These are phyloP conservation scores for Trematocara variabile DNA, from an alignment of 2,113 vertebrate genomes.

Conservation along the genomic window DNA sequence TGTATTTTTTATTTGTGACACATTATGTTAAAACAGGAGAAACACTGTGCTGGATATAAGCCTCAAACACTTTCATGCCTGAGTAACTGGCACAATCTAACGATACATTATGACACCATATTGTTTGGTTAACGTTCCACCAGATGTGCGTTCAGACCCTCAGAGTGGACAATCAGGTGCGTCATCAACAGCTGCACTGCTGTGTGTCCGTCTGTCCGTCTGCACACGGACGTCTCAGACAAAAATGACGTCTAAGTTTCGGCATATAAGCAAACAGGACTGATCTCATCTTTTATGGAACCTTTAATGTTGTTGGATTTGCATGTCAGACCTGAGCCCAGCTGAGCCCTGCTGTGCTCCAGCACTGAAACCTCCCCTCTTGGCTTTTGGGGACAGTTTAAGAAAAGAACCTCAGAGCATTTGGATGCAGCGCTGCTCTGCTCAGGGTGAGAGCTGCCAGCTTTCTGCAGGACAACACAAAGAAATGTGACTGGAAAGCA, in stretches of 20 bases:
- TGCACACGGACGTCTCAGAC: too few relatives aligned
- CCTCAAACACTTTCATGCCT: neutral
- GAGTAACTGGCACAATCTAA: neutral
- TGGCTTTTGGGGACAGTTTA: neutral
- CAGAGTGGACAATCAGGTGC: constrained; percentile 29
- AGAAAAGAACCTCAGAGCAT: neutral
- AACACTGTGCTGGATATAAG: neutral
- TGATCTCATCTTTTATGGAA: neutral
- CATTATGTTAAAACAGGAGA: neutral
- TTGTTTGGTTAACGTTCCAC: neutral
- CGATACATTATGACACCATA: neutral
- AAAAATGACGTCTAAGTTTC: neutral
- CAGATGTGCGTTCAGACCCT: neutral
- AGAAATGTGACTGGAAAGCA: constrained; percentile 7
- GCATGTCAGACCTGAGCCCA: neutral
- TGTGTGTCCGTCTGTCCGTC: neutral
- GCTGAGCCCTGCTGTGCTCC: neutral
- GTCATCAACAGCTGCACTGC: neutral
- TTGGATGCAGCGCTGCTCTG: constrained; percentile 6
- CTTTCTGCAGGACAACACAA: neutral
- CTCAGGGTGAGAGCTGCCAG: constrained; percentile 9
- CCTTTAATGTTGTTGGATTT: neutral
- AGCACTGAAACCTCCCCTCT: neutral
- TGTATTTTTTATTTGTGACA: neutral
- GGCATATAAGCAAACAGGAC: neutral